Evolutionary conservation across 1,140 invertebrate genomes (phyloP).

Genomic region (Camponotus vicinus): DNA sequence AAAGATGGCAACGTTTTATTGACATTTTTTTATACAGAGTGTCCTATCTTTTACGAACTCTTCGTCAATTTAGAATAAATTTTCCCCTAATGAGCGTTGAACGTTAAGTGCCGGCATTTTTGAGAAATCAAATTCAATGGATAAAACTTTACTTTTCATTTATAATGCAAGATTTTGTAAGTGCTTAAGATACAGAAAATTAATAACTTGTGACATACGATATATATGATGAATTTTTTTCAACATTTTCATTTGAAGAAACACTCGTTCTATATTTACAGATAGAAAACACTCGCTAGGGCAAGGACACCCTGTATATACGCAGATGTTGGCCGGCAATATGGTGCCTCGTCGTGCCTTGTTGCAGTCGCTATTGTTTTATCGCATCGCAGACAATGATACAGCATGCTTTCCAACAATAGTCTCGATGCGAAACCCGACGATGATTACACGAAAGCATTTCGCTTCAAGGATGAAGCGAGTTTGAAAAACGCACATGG

Average conservation of each 20-base stretch:
- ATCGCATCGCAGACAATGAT: conserved; percentile 10
- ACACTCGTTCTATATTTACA: not conserved
- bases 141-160: not conserved
- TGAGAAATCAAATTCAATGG: not conserved
- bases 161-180: too few species aligned
- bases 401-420: conserved; percentile 38
- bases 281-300: not conserved
- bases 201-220: too few species aligned
- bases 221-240: not conserved
- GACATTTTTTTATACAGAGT: not conserved
- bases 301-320: not conserved
- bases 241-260: not conserved
- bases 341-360: conserved; percentile 8
- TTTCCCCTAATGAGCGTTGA: not conserved
- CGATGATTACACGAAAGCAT: conserved; percentile 24
- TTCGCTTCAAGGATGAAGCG: not conserved
- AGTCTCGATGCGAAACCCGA: not conserved
- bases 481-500: not conserved
- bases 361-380: conserved; percentile 40
- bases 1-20: not conserved
- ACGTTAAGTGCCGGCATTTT: not conserved
- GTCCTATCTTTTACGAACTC: not conserved
- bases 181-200: too few species aligned
- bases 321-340: not conserved
- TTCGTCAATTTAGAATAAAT: not conserved